Conservation (phyloP, 2,113 vertebrate species). For the Eulemur rufifrons region DNA sequence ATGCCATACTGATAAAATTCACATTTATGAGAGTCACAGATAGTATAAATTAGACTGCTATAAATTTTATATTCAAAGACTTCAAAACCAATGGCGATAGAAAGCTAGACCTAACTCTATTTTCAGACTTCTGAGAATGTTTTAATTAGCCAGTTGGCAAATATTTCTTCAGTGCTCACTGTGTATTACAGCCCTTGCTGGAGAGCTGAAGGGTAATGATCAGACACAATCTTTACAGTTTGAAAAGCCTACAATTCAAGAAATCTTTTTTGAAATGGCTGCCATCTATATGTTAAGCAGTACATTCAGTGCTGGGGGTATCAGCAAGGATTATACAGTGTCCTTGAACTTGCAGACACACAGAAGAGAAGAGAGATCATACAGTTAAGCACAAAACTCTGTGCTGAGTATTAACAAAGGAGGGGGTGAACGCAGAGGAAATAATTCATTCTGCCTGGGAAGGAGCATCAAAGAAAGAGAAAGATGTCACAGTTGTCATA, state of each 20-base stretch:
- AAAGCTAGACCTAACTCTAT: background rate
- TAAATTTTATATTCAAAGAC: conserved; percentile 14
- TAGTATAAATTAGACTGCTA: background rate
- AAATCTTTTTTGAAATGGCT: background rate
- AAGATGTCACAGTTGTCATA: background rate
- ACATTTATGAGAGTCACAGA: background rate
- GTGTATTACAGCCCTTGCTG: background rate
- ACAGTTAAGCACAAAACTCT: background rate
- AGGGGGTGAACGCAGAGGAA: background rate
- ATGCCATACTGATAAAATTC: background rate
- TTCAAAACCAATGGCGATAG: background rate
- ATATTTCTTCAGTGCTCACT: background rate
- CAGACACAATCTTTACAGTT: background rate
- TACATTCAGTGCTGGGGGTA: background rate
- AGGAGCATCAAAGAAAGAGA: background rate
- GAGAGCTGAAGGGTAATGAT: background rate
- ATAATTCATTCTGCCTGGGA: background rate
- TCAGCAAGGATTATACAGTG: background rate
- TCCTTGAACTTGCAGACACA: background rate
- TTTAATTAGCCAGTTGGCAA: background rate
- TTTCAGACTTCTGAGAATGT: background rate
- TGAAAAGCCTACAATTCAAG: background rate
- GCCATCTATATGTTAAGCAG: background rate
- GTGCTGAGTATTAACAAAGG: background rate
- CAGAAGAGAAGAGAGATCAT: background rate